Conservation (phyloP, 2,113 vertebrate species). For the Tupaia tana region DNA sequence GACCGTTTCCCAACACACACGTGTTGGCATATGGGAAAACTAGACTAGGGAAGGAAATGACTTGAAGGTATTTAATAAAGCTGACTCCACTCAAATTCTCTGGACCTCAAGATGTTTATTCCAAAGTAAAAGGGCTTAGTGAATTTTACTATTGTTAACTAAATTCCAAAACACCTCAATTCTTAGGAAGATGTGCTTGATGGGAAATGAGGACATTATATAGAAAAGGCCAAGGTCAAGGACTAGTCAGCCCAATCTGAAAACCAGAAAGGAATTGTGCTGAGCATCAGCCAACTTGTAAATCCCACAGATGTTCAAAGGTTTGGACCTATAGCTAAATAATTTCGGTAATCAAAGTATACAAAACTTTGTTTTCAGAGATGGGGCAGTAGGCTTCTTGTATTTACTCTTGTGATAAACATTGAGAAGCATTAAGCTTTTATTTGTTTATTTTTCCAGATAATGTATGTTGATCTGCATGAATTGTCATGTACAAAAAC, state of each 20-base stretch:
- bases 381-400: background rate
- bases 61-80: conserved; percentile 64
- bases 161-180: conserved; percentile 6
- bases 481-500: background rate
- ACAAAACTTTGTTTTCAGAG: background rate
- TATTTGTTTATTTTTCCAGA: background rate
- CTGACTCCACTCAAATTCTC: conserved; percentile 34
- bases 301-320: background rate
- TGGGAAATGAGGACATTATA: background rate
- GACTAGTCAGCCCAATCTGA: background rate
- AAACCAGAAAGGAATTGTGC: background rate
- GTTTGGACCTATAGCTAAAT: background rate
- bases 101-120: conserved; percentile 42
- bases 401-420: conserved; percentile 7
- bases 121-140: conserved; percentile 41
- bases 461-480: conserved; percentile 21
- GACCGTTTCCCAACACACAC: background rate
- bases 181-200: conserved; percentile 2
- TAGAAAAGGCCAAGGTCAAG: conserved; percentile 26
- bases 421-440: background rate
- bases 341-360: background rate
- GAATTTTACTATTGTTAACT: conserved; percentile 6
- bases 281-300: background rate
- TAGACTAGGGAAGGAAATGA: conserved; percentile 53
- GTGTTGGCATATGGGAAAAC: conserved; percentile 13